These are phyloP conservation scores for Amphimallon solstitiale DNA, from an alignment of 2,888 invertebrate genomes.

Conservation along the genomic window DNA sequence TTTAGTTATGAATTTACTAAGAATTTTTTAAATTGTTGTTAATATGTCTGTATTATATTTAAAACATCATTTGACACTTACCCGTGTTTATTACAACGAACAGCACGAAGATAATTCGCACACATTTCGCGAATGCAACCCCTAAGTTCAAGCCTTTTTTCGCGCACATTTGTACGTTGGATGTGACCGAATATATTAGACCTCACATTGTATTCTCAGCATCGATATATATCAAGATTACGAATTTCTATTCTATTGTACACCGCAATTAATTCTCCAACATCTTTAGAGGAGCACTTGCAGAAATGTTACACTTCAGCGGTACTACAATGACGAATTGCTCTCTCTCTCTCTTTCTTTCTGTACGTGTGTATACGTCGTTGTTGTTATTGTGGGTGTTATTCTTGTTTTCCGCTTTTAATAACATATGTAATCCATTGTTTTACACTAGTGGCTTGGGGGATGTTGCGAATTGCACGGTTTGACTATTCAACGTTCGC, in stretches of 20 bases:
- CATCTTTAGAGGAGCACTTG: conserved; percentile 2
- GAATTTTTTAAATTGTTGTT: no score
- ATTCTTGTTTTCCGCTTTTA: neutral
- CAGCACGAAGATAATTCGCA: neutral
- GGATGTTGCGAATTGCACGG: neutral
- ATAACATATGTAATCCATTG: conserved; percentile 13
- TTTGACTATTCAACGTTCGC: neutral
- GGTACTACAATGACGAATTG: conserved; percentile 9
- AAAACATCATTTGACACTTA: neutral
- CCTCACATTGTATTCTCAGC: conserved; percentile 20
- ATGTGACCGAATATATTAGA: conserved; percentile 10
- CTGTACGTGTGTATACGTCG: neutral
- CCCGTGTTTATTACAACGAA: neutral
- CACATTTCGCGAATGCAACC: conserved; percentile 1
- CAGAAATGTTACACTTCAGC: neutral
- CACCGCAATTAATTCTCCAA: conserved; percentile 3
- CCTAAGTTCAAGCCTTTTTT: conserved; percentile 1
- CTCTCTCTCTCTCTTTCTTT: neutral
- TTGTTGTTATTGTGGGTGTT: neutral
- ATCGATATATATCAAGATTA: conserved; percentile 31
- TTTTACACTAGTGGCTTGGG: neutral
- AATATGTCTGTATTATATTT: no score
- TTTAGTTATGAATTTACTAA: no score
- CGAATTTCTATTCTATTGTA: conserved; percentile 3
- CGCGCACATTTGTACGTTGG: conserved; percentile 19